Conservation (phyloP, 2,797 vertebrate species). For the Morus bassanus region DNA sequence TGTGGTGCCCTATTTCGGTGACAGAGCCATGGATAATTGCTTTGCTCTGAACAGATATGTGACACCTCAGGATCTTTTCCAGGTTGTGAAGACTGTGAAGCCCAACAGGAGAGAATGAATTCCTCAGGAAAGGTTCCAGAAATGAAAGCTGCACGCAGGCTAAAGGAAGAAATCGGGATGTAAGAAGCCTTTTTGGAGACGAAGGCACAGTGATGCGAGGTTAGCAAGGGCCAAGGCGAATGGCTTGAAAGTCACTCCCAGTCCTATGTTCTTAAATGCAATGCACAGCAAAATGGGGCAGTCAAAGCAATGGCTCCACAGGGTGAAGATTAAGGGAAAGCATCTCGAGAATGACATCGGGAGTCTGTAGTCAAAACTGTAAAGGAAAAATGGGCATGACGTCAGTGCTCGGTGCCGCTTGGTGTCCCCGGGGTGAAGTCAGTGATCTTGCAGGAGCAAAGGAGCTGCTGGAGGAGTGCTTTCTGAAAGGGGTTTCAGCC, state of each 20-base stretch:
- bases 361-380: conserved; percentile 5
- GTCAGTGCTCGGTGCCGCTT: neutral
- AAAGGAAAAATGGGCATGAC: neutral
- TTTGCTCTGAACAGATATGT: neutral
- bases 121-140: conserved; percentile 20
- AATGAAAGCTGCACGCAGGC: neutral
- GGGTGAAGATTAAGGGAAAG: conserved; percentile 17
- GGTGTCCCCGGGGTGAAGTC: neutral
- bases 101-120: neutral
- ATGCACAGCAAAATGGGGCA: neutral
- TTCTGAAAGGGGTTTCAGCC: neutral
- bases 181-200: neutral
- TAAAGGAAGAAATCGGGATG: neutral
- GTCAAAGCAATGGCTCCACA: neutral
- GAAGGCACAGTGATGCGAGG: neutral
- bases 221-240: neutral
- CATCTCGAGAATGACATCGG: neutral
- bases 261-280: neutral
- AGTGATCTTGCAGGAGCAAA: neutral
- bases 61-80: conserved; percentile 32
- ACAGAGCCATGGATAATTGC: neutral
- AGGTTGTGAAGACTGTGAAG: neutral
- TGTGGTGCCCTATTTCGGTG: conserved; percentile 25
- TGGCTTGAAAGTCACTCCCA: neutral
- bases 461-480: neutral